Evolutionary conservation across 2,113 vertebrate species (phyloP), one percentile per base, ranked within the genome.

Genomic region (Apteryx owenii): DNA sequence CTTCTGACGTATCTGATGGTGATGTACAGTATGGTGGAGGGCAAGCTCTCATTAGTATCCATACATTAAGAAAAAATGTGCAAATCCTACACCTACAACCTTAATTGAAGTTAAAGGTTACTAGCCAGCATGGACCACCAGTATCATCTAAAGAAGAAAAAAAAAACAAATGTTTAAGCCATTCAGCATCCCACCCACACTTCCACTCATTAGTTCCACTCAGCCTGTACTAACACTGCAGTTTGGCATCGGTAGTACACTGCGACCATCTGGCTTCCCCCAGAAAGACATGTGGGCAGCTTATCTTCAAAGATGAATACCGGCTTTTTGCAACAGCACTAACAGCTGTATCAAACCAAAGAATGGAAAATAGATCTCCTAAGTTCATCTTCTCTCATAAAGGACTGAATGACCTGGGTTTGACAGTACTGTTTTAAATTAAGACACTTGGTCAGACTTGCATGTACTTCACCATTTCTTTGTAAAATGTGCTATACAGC

Each of bases 201-300:
- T 88, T 58, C 60, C 85, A 81, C 80, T 86, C 92, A 86, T 95
- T 95, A 94, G 97, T 96, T 96, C 93, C 95, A 95, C 90, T 78
- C 85, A 92, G 93, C 29, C 92, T 92, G 75, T 68, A 16, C 93
- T 96, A 94, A 95, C 88, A 68, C 60, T 64, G 75, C 85, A 50
- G 91, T 71, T 90, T 76, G 83, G 82, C 64, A 48, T n/a, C 76
- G n/a, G 82, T 21, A 82, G 75, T 18, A 4, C 2, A 10, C 80
- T 70, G 42, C 0, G 1, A 26, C 97, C 95, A 96, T 94, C 95
- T 94, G 95, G 90, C 64, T 95, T 90, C 90, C 92, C 93, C 85
- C 90, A 54, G 83, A 75, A 87, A 88, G 88, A 84, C 95, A 89
- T 64, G 96, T 88, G 96, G 95, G 93, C 92, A 96, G 90, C 90